A percentile compares a stretch with the other conserved stretches of the same genome.
These are phyloP conservation scores for Marisa cornuarietis DNA, from an alignment of 1,140 invertebrate species.

Conservation along the genomic window DNA sequence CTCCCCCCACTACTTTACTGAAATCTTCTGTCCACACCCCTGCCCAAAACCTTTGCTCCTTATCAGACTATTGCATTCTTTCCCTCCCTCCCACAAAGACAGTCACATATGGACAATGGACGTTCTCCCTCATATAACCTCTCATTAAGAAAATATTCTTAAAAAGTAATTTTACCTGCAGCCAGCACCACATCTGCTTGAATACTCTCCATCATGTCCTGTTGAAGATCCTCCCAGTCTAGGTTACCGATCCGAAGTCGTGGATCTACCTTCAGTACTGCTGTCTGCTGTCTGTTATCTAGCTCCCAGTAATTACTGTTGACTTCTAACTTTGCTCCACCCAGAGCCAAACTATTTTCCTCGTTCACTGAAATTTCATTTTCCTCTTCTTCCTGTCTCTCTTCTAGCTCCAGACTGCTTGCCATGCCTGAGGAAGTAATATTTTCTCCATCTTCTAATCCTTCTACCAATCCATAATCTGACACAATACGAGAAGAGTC, in stretches of 20 bases:
- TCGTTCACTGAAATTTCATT: slow-evolving; percentile 8
- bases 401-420: too few species aligned
- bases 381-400: slow-evolving; percentile 4
- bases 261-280: slow-evolving; percentile 29
- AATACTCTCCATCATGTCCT: slow-evolving; percentile 32
- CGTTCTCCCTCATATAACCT: too few species aligned
- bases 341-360: neutral
- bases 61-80: too few species aligned
- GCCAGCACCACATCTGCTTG: slow-evolving; percentile 54
- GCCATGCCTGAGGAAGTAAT: neutral
- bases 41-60: too few species aligned
- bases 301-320: slow-evolving; percentile 36
- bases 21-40: too few species aligned
- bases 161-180: slow-evolving; percentile 46
- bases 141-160: too few species aligned
- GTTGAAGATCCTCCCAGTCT: slow-evolving; percentile 49
- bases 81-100: too few species aligned
- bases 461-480: neutral
- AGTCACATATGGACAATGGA: too few species aligned
- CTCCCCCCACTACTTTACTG: too few species aligned
- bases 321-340: slow-evolving; percentile 34
- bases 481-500: neutral
- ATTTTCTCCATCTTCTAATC: slow-evolving; percentile 10
- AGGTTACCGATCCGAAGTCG: slow-evolving; percentile 43
- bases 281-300: slow-evolving; percentile 27